phyloP scores from a whole-genome alignment of 1,140 invertebrate genomes.

The Helicoverpa zea region DNA sequence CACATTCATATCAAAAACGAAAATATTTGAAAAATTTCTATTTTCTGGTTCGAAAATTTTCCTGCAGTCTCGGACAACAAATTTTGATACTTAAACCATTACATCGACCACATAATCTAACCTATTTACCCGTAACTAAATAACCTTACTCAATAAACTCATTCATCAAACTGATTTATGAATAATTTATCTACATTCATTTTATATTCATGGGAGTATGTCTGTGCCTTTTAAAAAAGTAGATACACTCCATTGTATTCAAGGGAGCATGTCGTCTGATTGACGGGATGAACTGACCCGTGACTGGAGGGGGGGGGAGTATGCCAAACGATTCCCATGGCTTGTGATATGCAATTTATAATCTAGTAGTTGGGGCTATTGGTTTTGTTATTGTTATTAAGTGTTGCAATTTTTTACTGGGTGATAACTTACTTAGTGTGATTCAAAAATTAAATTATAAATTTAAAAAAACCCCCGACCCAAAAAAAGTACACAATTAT shows the following conservation, averaged over 20 bases:
- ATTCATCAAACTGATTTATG: constrained; percentile 47
- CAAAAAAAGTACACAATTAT: too few relatives aligned
- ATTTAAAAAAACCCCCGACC: too few relatives aligned
- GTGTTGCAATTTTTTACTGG: neutral
- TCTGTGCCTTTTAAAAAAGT: constrained; percentile 45
- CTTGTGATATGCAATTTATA: constrained; percentile 29
- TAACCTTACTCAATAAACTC: neutral
- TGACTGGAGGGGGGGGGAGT: neutral
- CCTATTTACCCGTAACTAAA: neutral
- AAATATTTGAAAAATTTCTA: too few relatives aligned
- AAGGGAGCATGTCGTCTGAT: constrained; percentile 43
- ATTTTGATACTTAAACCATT: too few relatives aligned
- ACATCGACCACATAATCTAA: too few relatives aligned
- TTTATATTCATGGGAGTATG: constrained; percentile 46
- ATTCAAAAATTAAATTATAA: too few relatives aligned
- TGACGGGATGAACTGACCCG: constrained; percentile 30
- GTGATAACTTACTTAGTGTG: neutral
- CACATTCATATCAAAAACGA: too few relatives aligned
- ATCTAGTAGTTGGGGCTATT: neutral
- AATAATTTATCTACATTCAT: constrained; percentile 37
- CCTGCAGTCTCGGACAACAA: too few relatives aligned
- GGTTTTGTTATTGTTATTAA: constrained; percentile 25
- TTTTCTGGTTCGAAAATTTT: too few relatives aligned
- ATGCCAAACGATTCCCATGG: constrained; percentile 10
- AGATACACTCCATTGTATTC: constrained; percentile 45